Base-by-base conservation (phyloP, 2,113 vertebrate genomes). In the Rhineura floridana region DNA sequence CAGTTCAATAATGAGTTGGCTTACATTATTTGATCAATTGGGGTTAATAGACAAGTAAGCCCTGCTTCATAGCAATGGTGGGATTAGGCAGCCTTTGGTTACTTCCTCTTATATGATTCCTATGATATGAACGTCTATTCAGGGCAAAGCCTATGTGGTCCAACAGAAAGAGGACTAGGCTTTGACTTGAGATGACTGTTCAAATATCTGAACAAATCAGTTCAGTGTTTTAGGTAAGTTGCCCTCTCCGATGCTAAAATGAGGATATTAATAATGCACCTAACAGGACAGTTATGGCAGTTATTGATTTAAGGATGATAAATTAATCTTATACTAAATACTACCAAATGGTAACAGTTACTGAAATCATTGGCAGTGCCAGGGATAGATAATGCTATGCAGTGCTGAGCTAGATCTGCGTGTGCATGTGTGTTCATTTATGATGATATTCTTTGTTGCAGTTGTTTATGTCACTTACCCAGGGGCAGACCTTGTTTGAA, bases 401-500 rank as follows among this genome's bases (percentile, higher is more conserved):
- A 87, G 13, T 1, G 46, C 21, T 78, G 50, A 92, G 30, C 46
- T 39, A 88, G 15, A 55, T 65, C 72, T 67, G 67, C 15, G 55
- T 13, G 21, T 13, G 21, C 3, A 19, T n/a, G 75, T 86, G 50
- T 69, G n/a, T 86, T 90, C 91, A 85, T 87, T 92, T 83, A 88
- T 12, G 65, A 42, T 85, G 23, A 6, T 81, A 73, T n/a, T 87
- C 2, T 36, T 62, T 92, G 4, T 90, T 87, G 78, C 2, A 17
- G 33, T 42, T 87, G 83, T 91, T 92, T 92, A 92, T 70, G 39
- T 12, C 72, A 81, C 88, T 42, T 77, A 78, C 23, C 87, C 92
- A 88, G 84, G 72, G 12, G 48, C 83, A 82, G 88, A 70, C 33
- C 79, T 87, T 77, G 10, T 76, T 87, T 90, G 63, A 93, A 70